Base-by-base conservation (phyloP, 2,888 invertebrate genomes). In the Bellardia bayeri region DNA sequence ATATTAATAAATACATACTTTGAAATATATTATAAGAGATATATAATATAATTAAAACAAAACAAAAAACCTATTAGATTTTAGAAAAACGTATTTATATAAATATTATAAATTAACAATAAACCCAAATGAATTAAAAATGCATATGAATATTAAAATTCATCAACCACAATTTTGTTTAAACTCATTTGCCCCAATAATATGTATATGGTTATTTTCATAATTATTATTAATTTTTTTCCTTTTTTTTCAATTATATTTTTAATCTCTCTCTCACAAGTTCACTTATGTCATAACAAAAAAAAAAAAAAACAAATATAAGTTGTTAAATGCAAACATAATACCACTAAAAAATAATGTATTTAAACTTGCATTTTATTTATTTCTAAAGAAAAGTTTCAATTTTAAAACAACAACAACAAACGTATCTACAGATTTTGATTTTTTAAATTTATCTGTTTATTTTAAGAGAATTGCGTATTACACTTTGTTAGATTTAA, bases 61-160 rank as follows among this genome's bases (percentile, higher is more conserved):
- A 75, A 66, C 23, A 37, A 54, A 78, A 82, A 76, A 87, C 78
- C 87, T 85, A 84, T 87, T 87, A 87, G 84, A 79, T 79, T 82
- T 82, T 84, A 84, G 78, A 16, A 54, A 61, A 66, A 51, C 61
- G 42, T 69, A 83, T 69, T 80, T 80, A 85, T 75, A 80, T 11
- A 75, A 14, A 75, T 9, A 13, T 45, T 40, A 30, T n/a, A 64
- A 45, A 83, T 71, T 68, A 82, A 76, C 68, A 83, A 78, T 61
- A 16, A 71, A 56, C 56, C 72, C 63, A 71, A 74, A 78, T 76
- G 64, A 64, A 58, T 72, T 71, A 54, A 82, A 58, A 82, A 66
- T 9, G 40, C 30, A 58, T 71, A 71, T 56, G 14, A 54, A 81
- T 80, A 80, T 54, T 64, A 3, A n/a, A 63, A 76, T 63, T 49